Evolutionary conservation across 2,888 invertebrate genomes (phyloP), one percentile per base, ranked within the genome.

Genomic region (Catocala nupta): DNA sequence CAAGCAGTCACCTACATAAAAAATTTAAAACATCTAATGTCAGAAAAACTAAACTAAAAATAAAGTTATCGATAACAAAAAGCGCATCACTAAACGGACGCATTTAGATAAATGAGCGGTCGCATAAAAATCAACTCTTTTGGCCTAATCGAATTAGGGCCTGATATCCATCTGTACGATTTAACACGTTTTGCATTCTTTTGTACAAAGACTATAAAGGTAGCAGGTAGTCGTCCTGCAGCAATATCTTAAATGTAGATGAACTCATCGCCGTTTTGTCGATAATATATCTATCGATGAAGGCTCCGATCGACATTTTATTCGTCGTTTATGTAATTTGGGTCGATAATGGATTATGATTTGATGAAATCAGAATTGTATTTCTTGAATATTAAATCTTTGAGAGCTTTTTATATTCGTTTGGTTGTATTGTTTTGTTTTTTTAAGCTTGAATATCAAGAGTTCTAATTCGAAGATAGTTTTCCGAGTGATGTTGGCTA

Each of bases 161-260:
- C 80, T 80, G 92, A 93, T 93, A 91, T 85, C 83, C 89, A 92
- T 93, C 92, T 86, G 89, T 84, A 87, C 92, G 87, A 90, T 90
- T 93, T 93, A 91, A 91, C 93, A 92, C 92, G 87, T 92, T 92
- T 91, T 90, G 92, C 90, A 90, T 91, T 88, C 90, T 89, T 91
- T 91, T 90, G 89, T 91, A 87, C 86, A 80, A 81, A 81, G 83
- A 79, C 89, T 90, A 91, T 92, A 91, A 90, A 90, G 84, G 84
- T 77, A 81, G 90, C 93, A 93, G 93, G 93, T 93, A 93, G 93
- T 77, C 81, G 75, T 73, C 83, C 85, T 83, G 81, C 84, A 85
- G 86, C 85, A 85, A 85, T 89, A 89, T 88, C 88, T 85, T 86
- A 87, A 87, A 90, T 88, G 90, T 84, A 91, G 90, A 92, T 92